Percentiles rank a stretch among this genome's conserved stretches.
Conservation (phyloP, 2,113 vertebrate species). For the Halcyon senegalensis region DNA sequence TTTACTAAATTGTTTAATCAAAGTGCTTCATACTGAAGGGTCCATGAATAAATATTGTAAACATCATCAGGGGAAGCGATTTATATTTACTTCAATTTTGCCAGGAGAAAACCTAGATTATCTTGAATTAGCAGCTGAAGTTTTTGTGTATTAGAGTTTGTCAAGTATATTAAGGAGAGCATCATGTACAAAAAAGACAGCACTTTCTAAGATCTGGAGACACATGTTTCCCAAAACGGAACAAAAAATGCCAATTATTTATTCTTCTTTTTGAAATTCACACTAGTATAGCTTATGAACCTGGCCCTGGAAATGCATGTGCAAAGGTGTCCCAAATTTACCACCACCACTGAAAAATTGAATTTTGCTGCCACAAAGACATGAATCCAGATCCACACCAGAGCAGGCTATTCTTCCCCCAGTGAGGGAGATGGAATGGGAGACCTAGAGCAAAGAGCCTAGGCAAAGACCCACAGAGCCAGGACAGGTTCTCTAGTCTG, state of each 20-base stretch:
- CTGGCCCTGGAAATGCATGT: not conserved
- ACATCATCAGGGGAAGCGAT: constrained; percentile 58
- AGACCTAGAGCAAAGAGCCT: not conserved
- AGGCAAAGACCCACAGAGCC: not conserved
- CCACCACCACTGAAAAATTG: not conserved
- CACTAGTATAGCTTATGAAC: not conserved
- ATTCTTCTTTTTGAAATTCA: not conserved
- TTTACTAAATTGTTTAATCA: constrained; percentile 69
- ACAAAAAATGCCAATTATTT: not conserved
- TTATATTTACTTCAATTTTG: constrained; percentile 59
- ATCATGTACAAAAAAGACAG: not conserved
- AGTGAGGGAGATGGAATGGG: not conserved
- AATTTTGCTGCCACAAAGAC: not conserved
- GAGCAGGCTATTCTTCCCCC: not conserved
- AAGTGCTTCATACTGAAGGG: constrained; percentile 64
- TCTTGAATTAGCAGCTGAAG: constrained; percentile 45
- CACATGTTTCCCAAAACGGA: not conserved
- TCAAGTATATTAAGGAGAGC: not conserved
- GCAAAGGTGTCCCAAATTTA: not conserved
- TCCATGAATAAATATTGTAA: constrained; percentile 70
- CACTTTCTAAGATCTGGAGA: not conserved
- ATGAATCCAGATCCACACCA: not conserved
- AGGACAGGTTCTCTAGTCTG: rapidly evolving
- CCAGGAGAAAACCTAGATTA: constrained; percentile 50
- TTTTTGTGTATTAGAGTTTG: constrained; percentile 10